Percentiles rank a stretch among this genome's conserved stretches.
Conservation (phyloP, 2,113 vertebrate genomes). For the Melanocharis versteri region DNA sequence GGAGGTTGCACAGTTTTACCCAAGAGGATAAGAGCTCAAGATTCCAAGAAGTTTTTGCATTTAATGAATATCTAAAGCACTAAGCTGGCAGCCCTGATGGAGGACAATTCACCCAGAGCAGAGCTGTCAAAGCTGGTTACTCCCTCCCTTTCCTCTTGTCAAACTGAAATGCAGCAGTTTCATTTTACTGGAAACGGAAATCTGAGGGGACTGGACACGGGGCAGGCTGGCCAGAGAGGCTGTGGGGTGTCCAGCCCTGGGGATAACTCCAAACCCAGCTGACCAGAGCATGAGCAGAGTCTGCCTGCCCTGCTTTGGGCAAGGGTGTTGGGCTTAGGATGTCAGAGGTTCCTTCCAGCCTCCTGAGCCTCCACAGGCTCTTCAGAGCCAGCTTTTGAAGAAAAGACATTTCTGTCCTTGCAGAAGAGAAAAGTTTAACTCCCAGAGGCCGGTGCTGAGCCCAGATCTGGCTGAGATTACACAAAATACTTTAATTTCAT, state of each 20-base stretch:
- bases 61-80: background rate
- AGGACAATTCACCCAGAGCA: background rate
- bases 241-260: background rate
- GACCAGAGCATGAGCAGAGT: background rate
- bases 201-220: background rate
- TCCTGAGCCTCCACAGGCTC: background rate
- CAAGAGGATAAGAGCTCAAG: background rate
- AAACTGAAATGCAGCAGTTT: background rate
- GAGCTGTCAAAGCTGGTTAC: background rate
- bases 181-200: fast-evolving
- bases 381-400: background rate
- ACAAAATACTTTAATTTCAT: background rate
- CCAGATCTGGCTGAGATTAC: background rate
- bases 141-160: background rate
- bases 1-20: background rate
- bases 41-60: background rate
- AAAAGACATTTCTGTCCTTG: background rate
- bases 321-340: fast-evolving
- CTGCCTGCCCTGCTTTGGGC: background rate
- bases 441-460: background rate
- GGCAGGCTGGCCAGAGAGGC: background rate
- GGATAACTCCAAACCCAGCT: background rate
- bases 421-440: background rate
- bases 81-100: background rate
- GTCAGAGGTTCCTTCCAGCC: background rate